Conservation (phyloP, 2,113 vertebrate species). For the Ifrita kowaldi region DNA sequence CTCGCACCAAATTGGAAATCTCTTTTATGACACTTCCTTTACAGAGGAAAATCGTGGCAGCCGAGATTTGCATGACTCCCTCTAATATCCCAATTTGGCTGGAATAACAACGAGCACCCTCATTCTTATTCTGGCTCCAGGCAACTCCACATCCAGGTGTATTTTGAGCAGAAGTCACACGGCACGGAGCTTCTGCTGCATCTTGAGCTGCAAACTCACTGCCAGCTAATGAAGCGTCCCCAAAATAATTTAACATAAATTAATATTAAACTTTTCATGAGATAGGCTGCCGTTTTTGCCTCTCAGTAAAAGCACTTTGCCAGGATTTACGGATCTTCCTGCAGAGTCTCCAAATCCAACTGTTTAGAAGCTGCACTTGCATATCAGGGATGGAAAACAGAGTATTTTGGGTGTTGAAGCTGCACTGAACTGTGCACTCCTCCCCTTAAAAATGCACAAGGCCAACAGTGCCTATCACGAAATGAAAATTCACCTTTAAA, state of each 20-base stretch:
- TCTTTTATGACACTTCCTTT: slow-evolving; percentile 22
- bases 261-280: background rate
- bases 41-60: background rate
- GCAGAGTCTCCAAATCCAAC: background rate
- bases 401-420: background rate
- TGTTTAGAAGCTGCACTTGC: background rate
- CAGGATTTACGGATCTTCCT: background rate
- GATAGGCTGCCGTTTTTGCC: background rate
- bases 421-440: background rate
- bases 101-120: background rate
- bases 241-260: slow-evolving; percentile 21
- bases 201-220: background rate
- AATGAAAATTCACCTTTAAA: background rate
- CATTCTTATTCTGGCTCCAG: background rate
- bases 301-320: background rate
- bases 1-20: slow-evolving; percentile 43
- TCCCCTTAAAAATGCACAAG: background rate
- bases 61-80: background rate
- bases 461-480: background rate
- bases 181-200: background rate
- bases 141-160: background rate
- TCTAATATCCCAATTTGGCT: background rate
- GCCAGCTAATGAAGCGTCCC: background rate
- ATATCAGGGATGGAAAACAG: background rate
- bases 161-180: background rate